These are phyloP conservation scores for Conistra vaccinii DNA, from an alignment of 2,888 invertebrate species.

Conservation along the genomic window DNA sequence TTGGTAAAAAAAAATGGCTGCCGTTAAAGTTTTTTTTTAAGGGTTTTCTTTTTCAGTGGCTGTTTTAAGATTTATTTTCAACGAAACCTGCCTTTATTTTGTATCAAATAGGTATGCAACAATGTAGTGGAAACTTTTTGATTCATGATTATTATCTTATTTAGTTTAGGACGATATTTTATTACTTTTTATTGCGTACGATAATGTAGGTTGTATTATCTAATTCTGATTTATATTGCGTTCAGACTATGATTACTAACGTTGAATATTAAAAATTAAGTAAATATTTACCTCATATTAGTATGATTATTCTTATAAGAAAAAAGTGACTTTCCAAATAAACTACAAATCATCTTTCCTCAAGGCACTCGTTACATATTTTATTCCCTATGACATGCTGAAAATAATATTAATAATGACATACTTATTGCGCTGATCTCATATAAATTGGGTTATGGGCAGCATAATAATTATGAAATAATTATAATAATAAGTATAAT, in stretches of 20 bases:
- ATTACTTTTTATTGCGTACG: neutral
- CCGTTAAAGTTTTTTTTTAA: neutral
- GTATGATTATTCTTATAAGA: neutral
- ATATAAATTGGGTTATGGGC: neutral
- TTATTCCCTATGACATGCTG: neutral
- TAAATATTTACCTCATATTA: neutral
- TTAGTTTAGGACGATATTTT: neutral
- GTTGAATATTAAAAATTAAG: neutral
- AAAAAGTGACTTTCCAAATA: neutral
- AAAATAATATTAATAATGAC: neutral
- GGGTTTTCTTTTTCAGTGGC: neutral
- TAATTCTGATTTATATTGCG: neutral
- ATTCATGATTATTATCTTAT: neutral
- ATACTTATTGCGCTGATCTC: too few species aligned
- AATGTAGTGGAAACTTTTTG: neutral
- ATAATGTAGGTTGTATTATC: neutral
- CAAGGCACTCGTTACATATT: neutral
- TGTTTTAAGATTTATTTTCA: neutral
- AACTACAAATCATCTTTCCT: neutral
- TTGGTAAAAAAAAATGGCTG: neutral
- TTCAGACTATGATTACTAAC: neutral
- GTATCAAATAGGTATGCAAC: neutral
- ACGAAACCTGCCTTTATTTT: too few species aligned
- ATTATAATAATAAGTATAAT: neutral
- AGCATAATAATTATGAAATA: neutral